These are phyloP conservation scores for Papilio protenor DNA, from an alignment of 2,888 invertebrate genomes.

Conservation along the genomic window DNA sequence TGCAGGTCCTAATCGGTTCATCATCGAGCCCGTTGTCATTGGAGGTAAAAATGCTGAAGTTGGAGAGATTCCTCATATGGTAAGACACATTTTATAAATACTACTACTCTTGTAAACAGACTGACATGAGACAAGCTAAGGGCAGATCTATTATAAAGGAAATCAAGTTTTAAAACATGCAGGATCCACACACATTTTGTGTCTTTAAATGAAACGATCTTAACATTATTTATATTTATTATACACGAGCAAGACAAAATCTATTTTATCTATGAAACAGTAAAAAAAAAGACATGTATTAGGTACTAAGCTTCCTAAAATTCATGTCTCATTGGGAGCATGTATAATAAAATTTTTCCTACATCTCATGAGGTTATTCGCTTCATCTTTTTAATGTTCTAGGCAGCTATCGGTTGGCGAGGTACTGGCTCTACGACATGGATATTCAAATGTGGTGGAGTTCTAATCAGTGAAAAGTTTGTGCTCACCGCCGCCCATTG, in stretches of 20 bases:
- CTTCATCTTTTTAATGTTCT: background rate
- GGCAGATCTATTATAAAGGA: background rate
- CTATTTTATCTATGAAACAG: too few species aligned
- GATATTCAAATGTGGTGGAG: constrained; percentile 82
- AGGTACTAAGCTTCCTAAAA: too few species aligned
- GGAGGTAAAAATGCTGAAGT: constrained; percentile 21
- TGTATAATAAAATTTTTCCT: too few species aligned
- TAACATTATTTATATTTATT: too few species aligned
- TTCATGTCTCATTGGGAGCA: too few species aligned
- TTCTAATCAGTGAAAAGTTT: constrained; percentile 83
- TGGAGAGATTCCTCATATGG: constrained; percentile 54
- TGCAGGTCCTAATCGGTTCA: background rate
- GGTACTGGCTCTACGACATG: constrained; percentile 43
- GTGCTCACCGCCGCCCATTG: constrained; percentile 88
- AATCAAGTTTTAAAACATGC: background rate
- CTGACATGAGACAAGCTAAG: background rate
- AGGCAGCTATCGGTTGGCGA: constrained; percentile 55
- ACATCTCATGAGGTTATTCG: too few species aligned
- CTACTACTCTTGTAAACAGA: background rate
- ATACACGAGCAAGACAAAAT: too few species aligned
- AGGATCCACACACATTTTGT: background rate
- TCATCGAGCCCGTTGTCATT: background rate
- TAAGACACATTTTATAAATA: constrained; percentile 30
- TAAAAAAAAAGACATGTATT: too few species aligned
- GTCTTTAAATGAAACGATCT: background rate